Percentiles rank a stretch among this genome's conserved stretches.
Evolutionary conservation across 2,113 vertebrate genomes (phyloP).

Genomic region (Corydoras maculifer): DNA sequence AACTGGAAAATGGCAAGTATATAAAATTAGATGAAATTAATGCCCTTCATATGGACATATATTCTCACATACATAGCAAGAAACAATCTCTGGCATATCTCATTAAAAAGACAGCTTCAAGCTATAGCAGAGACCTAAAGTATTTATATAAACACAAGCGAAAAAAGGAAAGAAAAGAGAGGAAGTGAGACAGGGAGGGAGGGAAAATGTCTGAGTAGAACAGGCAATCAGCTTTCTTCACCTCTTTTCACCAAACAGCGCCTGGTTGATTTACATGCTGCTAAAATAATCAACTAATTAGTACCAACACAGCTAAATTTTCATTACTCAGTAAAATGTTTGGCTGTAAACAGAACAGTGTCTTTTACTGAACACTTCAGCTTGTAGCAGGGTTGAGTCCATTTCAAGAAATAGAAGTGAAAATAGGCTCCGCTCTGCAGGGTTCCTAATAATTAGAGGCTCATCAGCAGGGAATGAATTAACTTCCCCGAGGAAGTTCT

Average conservation of each 20-base stretch:
- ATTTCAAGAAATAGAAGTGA: constrained; percentile 39
- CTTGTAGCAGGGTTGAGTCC: constrained; percentile 27
- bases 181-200: background rate
- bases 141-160: constrained; percentile 21
- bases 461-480: constrained; percentile 36
- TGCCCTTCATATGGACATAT: background rate
- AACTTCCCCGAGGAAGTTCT: constrained; percentile 5
- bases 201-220: background rate
- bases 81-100: constrained; percentile 6
- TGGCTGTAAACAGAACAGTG: constrained; percentile 30
- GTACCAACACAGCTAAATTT: background rate
- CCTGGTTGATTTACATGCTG: constrained; percentile 7
- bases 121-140: constrained; percentile 9
- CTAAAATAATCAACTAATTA: constrained; percentile 28
- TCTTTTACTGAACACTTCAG: constrained; percentile 44
- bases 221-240: constrained; percentile 22
- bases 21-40: too few species aligned
- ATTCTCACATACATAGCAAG: constrained; percentile 4
- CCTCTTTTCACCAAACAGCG: background rate
- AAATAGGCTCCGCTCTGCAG: constrained; percentile 47
- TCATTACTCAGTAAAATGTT: constrained; percentile 39
- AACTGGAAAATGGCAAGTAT: too few species aligned
- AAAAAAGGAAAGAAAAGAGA: background rate
- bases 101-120: constrained; percentile 24
- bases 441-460: constrained; percentile 44